Evolutionary conservation across 1,140 invertebrate species (phyloP).

Genomic region (Magallana angulata): DNA sequence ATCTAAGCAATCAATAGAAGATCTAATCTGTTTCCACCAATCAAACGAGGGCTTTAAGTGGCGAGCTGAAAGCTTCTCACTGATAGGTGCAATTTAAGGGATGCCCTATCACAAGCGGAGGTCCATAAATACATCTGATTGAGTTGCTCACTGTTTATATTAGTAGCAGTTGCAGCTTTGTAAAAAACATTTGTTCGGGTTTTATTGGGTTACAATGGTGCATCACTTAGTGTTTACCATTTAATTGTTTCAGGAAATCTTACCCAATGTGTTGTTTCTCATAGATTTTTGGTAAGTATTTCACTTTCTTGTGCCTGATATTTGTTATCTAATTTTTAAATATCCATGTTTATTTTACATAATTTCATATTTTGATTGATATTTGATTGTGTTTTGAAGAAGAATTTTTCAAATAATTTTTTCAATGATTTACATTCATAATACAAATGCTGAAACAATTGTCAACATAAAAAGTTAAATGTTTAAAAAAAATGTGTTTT

Average conservation of each 20-base stretch:
- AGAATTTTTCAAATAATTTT: too few relatives aligned
- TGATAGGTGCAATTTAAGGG: constrained; percentile 28
- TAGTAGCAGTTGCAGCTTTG: constrained; percentile 1
- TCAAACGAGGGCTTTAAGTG: background rate
- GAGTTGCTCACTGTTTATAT: constrained; percentile 17
- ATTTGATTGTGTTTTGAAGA: too few relatives aligned
- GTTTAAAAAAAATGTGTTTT: too few relatives aligned
- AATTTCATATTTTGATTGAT: too few relatives aligned
- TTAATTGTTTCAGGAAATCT: constrained; percentile 20
- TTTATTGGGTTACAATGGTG: constrained; percentile 25
- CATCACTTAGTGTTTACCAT: background rate
- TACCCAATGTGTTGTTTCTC: background rate
- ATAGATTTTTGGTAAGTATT: background rate
- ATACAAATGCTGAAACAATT: too few relatives aligned
- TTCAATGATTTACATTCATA: too few relatives aligned
- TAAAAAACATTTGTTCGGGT: background rate
- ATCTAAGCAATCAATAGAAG: background rate
- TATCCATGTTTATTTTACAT: too few relatives aligned
- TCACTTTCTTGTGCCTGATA: too few relatives aligned
- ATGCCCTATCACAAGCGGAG: constrained; percentile 15
- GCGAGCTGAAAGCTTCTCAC: constrained; percentile 21
- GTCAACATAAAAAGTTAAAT: too few relatives aligned
- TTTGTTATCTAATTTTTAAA: too few relatives aligned
- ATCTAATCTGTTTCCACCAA: constrained; percentile 19
- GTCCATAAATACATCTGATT: constrained; percentile 36